Evolutionary conservation across 2,113 vertebrate species (phyloP), one percentile per base, ranked within the genome.

Genomic region (Illadopsis cleaveri): DNA sequence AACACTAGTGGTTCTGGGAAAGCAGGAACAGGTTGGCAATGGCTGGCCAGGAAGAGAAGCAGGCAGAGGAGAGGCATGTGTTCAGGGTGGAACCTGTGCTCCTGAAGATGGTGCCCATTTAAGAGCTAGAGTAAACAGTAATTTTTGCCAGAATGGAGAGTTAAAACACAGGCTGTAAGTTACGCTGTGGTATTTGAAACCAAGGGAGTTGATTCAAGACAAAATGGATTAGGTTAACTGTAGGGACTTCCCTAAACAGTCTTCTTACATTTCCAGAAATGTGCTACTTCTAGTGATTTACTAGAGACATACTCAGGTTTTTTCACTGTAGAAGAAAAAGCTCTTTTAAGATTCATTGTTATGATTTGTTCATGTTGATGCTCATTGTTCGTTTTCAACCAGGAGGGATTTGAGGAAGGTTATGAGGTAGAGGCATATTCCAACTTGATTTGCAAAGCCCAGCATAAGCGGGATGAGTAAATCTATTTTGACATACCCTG

Each of bases 61-160:
- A 54, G 53, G 94, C 94, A 94, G 50, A 97, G 97, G 95, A 90
- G 96, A 96, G 94, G 79, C 93, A 98, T 98, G 65, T 35, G 50
- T 97, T 96, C 91, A 94, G 95, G 65, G 97, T 97, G 98, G 97
- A 95, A 92, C 90, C 93, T 89, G 83, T 95, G 96, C 94, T 71
- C 25, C 25, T 97, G 94, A 96, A 98, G 96, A 82, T 95, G 97
- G 6, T 45, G 10, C 31, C 10, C 69, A 11, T 85, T 97, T 95
- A 91, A 86, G 91, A 92, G 84, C 94, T 97, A 21, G 28, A 89
- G 95, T 75, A 96, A 94, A 90, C 42, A 93, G 50, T 48, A 94
- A 84, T 94, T 94, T 94, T 37, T 64, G 28, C 58, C 30, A 62
- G 50, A 73, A 60, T 31, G 35, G 80, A 66, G 58, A 64, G 65